Base-by-base conservation (phyloP, 2,888 invertebrate species). In the Drosophila siamana region DNA sequence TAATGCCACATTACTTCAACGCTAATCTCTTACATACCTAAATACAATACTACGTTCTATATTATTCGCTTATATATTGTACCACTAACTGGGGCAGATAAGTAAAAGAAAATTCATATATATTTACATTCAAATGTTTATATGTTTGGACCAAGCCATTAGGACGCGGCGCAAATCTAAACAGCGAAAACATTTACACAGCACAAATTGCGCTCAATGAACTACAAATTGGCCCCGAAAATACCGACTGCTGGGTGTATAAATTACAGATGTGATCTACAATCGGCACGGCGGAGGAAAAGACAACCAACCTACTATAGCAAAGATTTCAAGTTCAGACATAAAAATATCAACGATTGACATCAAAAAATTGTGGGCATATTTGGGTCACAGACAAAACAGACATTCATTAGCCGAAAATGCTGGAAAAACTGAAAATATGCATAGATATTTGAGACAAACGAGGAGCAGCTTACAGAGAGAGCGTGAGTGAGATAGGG, bases 381-480 rank as follows among this genome's bases (percentile, higher is more conserved):
- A 65, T 81, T 70, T 79, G 79, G 79, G 79, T 78, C 79, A 81
- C 47, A 74, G 62, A 66, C 64, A 61, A 61, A 59, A 28, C 22
- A 64, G 33, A 43, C 80, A 78, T 80, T 70, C 74, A 81, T 78
- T 78, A 68, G 72, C 57, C 40, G 36, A 43, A 77, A 60, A 43
- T 55, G 41, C 78, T 77, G 81, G 81, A 74, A 50, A 51, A 26
- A 24, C 38, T 13, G 11, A 16, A 60, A 22, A 52, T 44, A 56
- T 64, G 7, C 44, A 55, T 57, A 51, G 46, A 61, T 62, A 63
- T 57, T 51, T 51, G 43, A 60, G 64, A 13, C 61, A 52, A 26
- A 33, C 11, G 26, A n/a, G 16, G 15, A 59, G 30, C 26, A 24
- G 16, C 11, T 46, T 9, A 13, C 6, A 5, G 28, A 5, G 5